These are phyloP conservation scores for Drosophila prolongata DNA, from an alignment of 2,888 invertebrate genomes.

Conservation along the genomic window DNA sequence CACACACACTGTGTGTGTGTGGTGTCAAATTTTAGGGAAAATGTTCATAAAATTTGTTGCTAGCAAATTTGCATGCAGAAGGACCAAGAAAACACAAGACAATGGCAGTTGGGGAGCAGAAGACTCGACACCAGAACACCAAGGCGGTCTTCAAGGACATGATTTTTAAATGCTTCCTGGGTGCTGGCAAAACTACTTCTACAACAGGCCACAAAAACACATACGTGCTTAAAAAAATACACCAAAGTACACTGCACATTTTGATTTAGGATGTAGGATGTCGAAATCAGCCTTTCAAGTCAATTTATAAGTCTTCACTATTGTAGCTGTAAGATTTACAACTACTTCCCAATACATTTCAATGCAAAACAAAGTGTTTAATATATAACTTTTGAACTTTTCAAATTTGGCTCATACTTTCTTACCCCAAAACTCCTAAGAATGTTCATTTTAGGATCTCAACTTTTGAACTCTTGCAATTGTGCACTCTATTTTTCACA, in stretches of 20 bases:
- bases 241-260: constrained; percentile 1
- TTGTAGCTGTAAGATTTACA: too few species aligned
- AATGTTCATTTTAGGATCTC: background rate
- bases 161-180: constrained; percentile 69
- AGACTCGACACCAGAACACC: constrained; percentile 3
- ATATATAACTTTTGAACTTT: too few species aligned
- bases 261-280: too few species aligned
- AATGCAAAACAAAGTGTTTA: too few species aligned
- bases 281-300: too few species aligned
- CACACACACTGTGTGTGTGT: constrained; percentile 31
- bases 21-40: constrained; percentile 75
- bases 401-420: too few species aligned
- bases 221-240: constrained; percentile 3
- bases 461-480: background rate
- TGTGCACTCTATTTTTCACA: background rate
- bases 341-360: too few species aligned
- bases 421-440: background rate
- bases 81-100: constrained; percentile 13
- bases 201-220: constrained; percentile 29
- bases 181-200: constrained; percentile 45
- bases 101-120: background rate
- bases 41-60: constrained; percentile 74
- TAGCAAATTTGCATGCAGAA: constrained; percentile 70
- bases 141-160: constrained; percentile 66
- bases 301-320: too few species aligned